phyloP scores from a whole-genome alignment of 2,888 invertebrate genomes.

The Leucophenga montana region DNA sequence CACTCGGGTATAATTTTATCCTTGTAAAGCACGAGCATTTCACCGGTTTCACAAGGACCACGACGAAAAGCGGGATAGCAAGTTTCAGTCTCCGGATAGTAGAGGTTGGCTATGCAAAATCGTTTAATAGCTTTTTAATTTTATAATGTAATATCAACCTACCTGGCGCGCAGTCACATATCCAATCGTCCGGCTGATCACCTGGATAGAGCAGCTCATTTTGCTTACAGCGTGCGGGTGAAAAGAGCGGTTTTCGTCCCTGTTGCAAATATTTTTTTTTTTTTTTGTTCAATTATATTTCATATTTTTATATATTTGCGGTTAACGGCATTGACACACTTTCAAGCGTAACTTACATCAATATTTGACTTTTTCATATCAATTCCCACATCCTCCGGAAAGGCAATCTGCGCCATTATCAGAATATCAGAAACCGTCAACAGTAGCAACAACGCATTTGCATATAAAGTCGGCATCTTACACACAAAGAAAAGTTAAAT shows the following conservation, averaged over 20 bases:
- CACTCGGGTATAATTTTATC: constrained; percentile 77
- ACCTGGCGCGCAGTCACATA: constrained; percentile 75
- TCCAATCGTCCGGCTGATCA: constrained; percentile 78
- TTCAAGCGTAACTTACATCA: constrained; percentile 53
- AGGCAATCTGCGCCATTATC: constrained; percentile 56
- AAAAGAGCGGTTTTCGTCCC: constrained; percentile 75
- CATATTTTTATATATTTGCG: constrained; percentile 1
- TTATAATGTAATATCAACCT: constrained; percentile 29
- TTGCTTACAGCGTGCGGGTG: constrained; percentile 77
- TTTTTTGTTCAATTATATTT: constrained; percentile 21
- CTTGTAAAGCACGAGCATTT: constrained; percentile 76
- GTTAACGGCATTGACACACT: not conserved
- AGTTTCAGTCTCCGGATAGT: constrained; percentile 76
- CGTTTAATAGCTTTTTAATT: constrained; percentile 38
- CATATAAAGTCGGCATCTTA: not conserved
- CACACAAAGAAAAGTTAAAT: not conserved
- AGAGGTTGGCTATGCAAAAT: constrained; percentile 69
- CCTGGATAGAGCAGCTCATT: constrained; percentile 81
- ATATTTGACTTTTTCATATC: constrained; percentile 65
- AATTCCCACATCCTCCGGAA: constrained; percentile 57
- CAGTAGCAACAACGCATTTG: constrained; percentile 31
- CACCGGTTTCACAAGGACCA: constrained; percentile 77
- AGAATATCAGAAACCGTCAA: constrained; percentile 26
- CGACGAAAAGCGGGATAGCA: constrained; percentile 79
- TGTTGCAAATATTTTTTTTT: constrained; percentile 31